Base-by-base conservation (phyloP, 2,888 invertebrate genomes). In the Pharmacophagus antenor region DNA sequence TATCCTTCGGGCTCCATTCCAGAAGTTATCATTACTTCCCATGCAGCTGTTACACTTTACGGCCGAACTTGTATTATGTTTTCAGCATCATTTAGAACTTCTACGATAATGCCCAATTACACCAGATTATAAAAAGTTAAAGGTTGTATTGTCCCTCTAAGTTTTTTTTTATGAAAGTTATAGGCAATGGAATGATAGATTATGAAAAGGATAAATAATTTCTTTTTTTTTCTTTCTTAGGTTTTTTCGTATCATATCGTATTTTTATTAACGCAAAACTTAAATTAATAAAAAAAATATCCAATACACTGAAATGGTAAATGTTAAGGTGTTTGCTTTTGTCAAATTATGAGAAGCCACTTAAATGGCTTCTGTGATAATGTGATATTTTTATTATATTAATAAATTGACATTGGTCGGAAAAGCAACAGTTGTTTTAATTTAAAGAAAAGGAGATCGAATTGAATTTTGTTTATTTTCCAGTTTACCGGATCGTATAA, bases 21-120 rank as follows among this genome's bases (percentile, higher is more conserved):
- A 79, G 71, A 74, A 72, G 76, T 75, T 77, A 84, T 82, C 81
- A 81, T 85, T 84, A 82, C 77, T 77, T 75, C 70, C 73, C 79
- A 79, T 79, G 79, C 85, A 87, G 86, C 85, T 86, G 89, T 86
- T 87, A 86, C 88, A 77, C 67, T 85, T 88, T 84, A 84, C 79
- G 79, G 70, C 70, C 75, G 64, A 88, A 88, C 84, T 88, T 86
- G 77, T 82, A 82, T 85, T 84, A 86, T 80, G 81, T 79, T 79
- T 75, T 71, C 66, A 73, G 74, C 79, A 78, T 80, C 79, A 81
- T 79, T 82, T 76, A 78, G 77, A 84, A 82, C 72, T 84, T 82
- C 65, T 71, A 70, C 72, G 79, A 74, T 74, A 69, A 55, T 23
- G 17, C 17, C 18, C 41, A 58, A 52, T 52, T 53, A n/a, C n/a